Evolutionary conservation across 2,888 invertebrate genomes (phyloP).

Genomic region (Agrotis segetum): DNA sequence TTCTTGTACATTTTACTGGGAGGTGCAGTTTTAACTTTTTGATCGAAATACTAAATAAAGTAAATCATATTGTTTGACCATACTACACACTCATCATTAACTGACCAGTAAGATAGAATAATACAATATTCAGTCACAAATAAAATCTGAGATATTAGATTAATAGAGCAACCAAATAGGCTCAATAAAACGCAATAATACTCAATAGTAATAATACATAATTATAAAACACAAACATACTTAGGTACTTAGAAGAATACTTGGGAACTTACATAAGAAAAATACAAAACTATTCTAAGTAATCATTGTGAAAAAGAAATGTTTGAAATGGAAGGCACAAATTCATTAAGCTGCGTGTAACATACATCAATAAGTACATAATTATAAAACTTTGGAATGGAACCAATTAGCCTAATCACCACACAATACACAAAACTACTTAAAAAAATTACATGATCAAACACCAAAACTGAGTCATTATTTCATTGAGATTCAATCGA

Average conservation of each 20-base stretch:
- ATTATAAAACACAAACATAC: background rate
- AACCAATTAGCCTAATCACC: slow-evolving; percentile 22
- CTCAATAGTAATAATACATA: background rate
- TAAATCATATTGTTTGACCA: slow-evolving; percentile 27
- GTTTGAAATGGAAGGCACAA: slow-evolving; percentile 17
- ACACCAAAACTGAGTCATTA: background rate
- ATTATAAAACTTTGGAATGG: background rate
- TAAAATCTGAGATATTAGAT: slow-evolving; percentile 6
- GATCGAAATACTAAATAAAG: slow-evolving; percentile 24
- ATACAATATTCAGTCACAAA: slow-evolving; percentile 27
- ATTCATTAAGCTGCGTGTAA: slow-evolving; percentile 1
- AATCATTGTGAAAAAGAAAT: background rate
- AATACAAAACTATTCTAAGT: background rate
- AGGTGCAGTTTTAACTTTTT: slow-evolving; percentile 18
- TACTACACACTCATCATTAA: slow-evolving; percentile 9
- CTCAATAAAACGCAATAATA: too few species aligned
- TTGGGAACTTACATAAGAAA: slow-evolving; percentile 3
- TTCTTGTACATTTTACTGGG: slow-evolving; percentile 10
- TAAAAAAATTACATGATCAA: background rate
- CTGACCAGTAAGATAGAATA: slow-evolving; percentile 9
- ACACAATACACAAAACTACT: slow-evolving; percentile 10
- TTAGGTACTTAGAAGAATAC: slow-evolving; percentile 8
- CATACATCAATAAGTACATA: slow-evolving; percentile 39
- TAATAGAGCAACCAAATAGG: background rate
- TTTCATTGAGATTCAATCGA: slow-evolving; percentile 21